phyloP scores from a whole-genome alignment of 1,140 invertebrate species.

The Anthonomus grandis region DNA sequence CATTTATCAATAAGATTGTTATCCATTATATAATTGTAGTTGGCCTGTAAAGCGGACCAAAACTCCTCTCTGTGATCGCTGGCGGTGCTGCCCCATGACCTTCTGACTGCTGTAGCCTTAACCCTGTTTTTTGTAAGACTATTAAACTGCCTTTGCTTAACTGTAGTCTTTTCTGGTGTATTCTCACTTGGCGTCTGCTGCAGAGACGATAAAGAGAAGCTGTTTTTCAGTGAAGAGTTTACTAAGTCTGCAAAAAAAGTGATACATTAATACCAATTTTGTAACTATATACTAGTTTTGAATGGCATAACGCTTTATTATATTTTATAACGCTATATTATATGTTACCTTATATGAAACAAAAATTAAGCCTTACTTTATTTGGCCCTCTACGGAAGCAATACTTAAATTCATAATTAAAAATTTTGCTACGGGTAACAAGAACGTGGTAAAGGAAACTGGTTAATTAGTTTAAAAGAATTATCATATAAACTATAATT shows the following conservation, averaged over 20 bases:
- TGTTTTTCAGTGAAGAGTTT: constrained; percentile 57
- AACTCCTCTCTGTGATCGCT: constrained; percentile 75
- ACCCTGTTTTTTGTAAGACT: constrained; percentile 64
- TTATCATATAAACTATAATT: too few species aligned
- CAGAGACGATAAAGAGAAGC: constrained; percentile 57
- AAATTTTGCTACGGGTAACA: too few species aligned
- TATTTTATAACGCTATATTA: too few species aligned
- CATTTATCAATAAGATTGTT: constrained; percentile 87
- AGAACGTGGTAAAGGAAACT: too few species aligned
- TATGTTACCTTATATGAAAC: too few species aligned
- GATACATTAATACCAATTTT: too few species aligned
- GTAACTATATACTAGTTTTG: too few species aligned
- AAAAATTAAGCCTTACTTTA: too few species aligned
- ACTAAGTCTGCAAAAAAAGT: constrained; percentile 51
- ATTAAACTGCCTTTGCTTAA: constrained; percentile 60
- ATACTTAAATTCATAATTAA: too few species aligned
- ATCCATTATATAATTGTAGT: constrained; percentile 93
- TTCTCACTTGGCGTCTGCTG: constrained; percentile 43
- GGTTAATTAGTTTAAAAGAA: too few species aligned
- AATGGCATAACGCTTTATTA: too few species aligned
- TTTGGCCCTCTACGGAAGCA: too few species aligned
- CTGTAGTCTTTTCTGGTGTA: constrained; percentile 53
- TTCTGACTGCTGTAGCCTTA: constrained; percentile 46
- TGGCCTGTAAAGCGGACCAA: constrained; percentile 82
- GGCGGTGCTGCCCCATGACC: constrained; percentile 66